These are phyloP conservation scores for Caenorhabditis elegans DNA, from an alignment of 1,140 invertebrate species.

Conservation along the genomic window WBcel235 BX284603.4:10075501-10076000, in stretches of 20 bases:
- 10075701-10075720: constrained; percentile 30
- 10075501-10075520: too few species aligned
- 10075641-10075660: too few species aligned
- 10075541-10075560: too few species aligned
- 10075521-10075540: too few species aligned
- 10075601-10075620: too few species aligned
- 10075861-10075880: neutral
- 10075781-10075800: constrained; percentile 43
- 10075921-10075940: neutral
- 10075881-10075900: neutral
- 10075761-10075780: constrained; percentile 41
- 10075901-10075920: neutral
- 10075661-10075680: too few species aligned
- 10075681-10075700: too few species aligned
- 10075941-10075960: neutral
- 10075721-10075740: neutral
- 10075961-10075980: neutral
- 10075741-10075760: constrained; percentile 31
- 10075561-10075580: too few species aligned
- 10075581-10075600: too few species aligned
- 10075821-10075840: neutral
- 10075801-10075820: constrained; percentile 40
- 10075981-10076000: too few species aligned
- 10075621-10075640: too few species aligned
- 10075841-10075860: neutral